A percentile compares a stretch with the other conserved stretches of the same genome.
These are phyloP conservation scores for Mesorhabditis sp. DNA, from an alignment of 2,888 invertebrate genomes.

Conservation along the genomic window DNA sequence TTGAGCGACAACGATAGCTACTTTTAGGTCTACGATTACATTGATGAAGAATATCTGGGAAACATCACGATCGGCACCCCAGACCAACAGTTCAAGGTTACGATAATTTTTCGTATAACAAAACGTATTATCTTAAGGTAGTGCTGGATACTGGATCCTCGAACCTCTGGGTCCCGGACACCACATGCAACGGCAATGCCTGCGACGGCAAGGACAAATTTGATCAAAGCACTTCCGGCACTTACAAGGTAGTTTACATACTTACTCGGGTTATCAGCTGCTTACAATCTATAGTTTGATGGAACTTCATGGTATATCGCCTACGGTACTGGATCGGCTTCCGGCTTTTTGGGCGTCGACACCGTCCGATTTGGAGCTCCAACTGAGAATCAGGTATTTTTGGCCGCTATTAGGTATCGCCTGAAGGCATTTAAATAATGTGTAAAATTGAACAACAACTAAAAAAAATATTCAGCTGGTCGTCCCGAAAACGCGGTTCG, in stretches of 20 bases:
- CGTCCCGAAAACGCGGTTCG: slow-evolving; percentile 62
- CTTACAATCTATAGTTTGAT: slow-evolving; percentile 14
- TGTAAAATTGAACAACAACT: no score
- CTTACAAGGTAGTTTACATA: background rate
- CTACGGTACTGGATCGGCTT: slow-evolving; percentile 3
- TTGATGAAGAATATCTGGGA: slow-evolving; percentile 60
- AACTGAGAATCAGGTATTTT: slow-evolving; percentile 1
- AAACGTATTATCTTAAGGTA: slow-evolving; percentile 64
- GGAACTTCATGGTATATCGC: background rate
- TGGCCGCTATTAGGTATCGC: no score
- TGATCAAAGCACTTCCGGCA: background rate
- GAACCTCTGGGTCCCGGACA: slow-evolving; percentile 43
- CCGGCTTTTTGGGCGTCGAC: slow-evolving; percentile 21
- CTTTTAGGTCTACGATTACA: slow-evolving; percentile 22
- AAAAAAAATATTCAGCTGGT: slow-evolving; percentile 34
- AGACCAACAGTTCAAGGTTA: slow-evolving; percentile 66
- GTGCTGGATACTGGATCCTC: slow-evolving; percentile 38
- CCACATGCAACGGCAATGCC: slow-evolving; percentile 22
- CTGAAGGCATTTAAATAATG: no score
- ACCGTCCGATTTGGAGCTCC: slow-evolving; percentile 30
- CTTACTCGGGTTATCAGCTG: no score
- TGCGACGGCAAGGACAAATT: background rate
- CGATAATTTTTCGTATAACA: slow-evolving; percentile 67
- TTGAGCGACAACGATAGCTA: background rate
- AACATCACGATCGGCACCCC: slow-evolving; percentile 66